phyloP scores from a whole-genome alignment of 2,113 vertebrate genomes.

The Junco hyemalis region DNA sequence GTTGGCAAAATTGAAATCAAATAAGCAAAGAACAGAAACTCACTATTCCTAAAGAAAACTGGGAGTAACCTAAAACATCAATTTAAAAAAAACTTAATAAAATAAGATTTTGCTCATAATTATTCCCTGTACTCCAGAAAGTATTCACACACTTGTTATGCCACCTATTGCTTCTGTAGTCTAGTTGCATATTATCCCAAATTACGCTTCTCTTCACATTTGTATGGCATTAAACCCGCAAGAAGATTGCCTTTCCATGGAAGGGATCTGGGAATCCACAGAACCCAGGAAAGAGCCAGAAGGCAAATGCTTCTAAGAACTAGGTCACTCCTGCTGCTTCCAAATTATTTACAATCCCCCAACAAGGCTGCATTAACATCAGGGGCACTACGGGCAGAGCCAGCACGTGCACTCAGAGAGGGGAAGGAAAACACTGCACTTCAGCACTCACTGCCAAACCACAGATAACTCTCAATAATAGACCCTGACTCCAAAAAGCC shows the following conservation, averaged over 20 bases:
- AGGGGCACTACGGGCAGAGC: neutral
- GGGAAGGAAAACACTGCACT: neutral
- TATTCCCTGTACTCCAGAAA: neutral
- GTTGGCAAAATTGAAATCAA: neutral
- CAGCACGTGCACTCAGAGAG: neutral
- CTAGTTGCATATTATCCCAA: neutral
- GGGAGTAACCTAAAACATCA: neutral
- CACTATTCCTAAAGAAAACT: neutral
- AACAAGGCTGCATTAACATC: neutral
- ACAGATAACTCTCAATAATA: rapidly evolving
- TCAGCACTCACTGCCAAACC: neutral
- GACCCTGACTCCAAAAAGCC: rapidly evolving
- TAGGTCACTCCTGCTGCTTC: conserved; percentile 66
- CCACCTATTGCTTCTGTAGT: neutral
- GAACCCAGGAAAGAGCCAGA: conserved; percentile 16
- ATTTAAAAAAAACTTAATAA: neutral
- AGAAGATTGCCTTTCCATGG: neutral
- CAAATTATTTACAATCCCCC: conserved; percentile 42
- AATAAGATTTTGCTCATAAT: neutral
- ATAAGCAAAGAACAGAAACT: neutral
- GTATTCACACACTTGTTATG: neutral
- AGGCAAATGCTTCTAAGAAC: conserved; percentile 66
- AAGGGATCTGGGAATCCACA: conserved; percentile 4
- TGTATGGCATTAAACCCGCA: neutral
- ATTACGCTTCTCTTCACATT: neutral